A percentile compares a stretch with the other conserved stretches of the same genome.
Conservation (phyloP, 92 coral and sea anemone genomes). For the Scolanthus callimorphus region DNA sequence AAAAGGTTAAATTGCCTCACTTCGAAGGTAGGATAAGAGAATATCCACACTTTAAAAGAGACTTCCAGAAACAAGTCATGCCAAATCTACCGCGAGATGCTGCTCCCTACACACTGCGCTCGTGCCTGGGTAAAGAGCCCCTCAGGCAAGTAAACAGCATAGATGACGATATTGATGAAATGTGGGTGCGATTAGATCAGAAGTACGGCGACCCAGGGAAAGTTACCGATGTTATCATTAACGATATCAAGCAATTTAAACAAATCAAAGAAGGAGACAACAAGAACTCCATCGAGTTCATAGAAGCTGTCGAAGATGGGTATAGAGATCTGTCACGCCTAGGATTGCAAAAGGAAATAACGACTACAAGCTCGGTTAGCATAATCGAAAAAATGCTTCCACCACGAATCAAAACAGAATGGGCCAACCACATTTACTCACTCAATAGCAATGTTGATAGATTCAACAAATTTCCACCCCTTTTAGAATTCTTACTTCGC, state of each 20-base stretch:
- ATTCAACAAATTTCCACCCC: slow-evolving; percentile 35
- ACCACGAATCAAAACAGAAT: slow-evolving; percentile 24
- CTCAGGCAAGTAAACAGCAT: slow-evolving; percentile 13
- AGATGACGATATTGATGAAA: slow-evolving; percentile 39
- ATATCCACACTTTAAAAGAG: too few species aligned
- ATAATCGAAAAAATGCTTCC: slow-evolving; percentile 41
- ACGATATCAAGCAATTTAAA: slow-evolving; percentile 11
- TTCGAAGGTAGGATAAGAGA: too few species aligned
- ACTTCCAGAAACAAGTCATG: not conserved
- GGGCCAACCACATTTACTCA: slow-evolving; percentile 45
- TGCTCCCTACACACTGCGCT: slow-evolving; percentile 28
- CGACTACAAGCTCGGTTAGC: slow-evolving; percentile 49
- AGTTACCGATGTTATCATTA: slow-evolving; percentile 38
- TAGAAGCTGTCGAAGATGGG: slow-evolving; percentile 38
- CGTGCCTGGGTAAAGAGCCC: slow-evolving; percentile 37
- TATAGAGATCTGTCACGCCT: slow-evolving; percentile 32
- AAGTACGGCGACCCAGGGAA: slow-evolving; percentile 48
- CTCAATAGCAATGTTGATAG: slow-evolving; percentile 17
- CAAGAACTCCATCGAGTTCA: slow-evolving; percentile 32
- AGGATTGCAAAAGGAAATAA: slow-evolving; percentile 39
- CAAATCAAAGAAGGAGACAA: slow-evolving; percentile 31
- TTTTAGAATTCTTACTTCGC: slow-evolving; percentile 26
- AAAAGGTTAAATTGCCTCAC: too few species aligned
- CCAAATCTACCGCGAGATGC: not conserved
- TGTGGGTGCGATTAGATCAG: slow-evolving; percentile 47